Conservation (phyloP, 2,113 vertebrate genomes). For the Neodontobutis hainanensis region DNA sequence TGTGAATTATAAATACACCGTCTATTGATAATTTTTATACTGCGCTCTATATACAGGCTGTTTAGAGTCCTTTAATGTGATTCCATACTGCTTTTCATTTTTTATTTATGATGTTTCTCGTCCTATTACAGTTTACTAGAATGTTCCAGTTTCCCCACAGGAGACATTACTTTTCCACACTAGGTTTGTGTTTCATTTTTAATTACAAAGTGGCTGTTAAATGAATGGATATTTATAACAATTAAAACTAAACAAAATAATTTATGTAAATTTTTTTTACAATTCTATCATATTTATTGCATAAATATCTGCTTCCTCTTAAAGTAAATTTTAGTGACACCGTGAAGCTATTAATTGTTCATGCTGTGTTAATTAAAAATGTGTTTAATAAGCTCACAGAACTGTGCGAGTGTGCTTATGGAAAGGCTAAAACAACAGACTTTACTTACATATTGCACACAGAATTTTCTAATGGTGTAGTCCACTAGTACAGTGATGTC, state of each 20-base stretch:
- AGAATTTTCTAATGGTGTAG: constrained; percentile 95
- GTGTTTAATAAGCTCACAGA: not conserved
- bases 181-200: constrained; percentile 55
- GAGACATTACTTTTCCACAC: constrained; percentile 46
- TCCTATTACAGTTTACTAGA: constrained; percentile 37
- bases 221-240: constrained; percentile 41
- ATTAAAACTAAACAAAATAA: constrained; percentile 30
- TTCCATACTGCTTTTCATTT: constrained; percentile 40
- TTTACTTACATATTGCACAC: constrained; percentile 88
- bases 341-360: not conserved
- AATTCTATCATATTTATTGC: constrained; percentile 1
- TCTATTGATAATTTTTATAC: constrained; percentile 19
- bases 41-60: constrained; percentile 3
- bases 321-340: constrained; percentile 10
- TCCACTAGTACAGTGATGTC: constrained; percentile 92
- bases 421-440: not conserved
- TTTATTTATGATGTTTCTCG: constrained; percentile 43
- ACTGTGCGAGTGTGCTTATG: too few species aligned
- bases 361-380: not conserved
- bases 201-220: constrained; percentile 48
- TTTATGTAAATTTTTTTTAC: constrained; percentile 6
- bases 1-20: constrained; percentile 38
- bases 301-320: constrained; percentile 20
- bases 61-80: constrained; percentile 45
- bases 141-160: constrained; percentile 28